Evolutionary conservation across 1,140 invertebrate genomes (phyloP).

Genomic region (Leptestheria dahalacensis): DNA sequence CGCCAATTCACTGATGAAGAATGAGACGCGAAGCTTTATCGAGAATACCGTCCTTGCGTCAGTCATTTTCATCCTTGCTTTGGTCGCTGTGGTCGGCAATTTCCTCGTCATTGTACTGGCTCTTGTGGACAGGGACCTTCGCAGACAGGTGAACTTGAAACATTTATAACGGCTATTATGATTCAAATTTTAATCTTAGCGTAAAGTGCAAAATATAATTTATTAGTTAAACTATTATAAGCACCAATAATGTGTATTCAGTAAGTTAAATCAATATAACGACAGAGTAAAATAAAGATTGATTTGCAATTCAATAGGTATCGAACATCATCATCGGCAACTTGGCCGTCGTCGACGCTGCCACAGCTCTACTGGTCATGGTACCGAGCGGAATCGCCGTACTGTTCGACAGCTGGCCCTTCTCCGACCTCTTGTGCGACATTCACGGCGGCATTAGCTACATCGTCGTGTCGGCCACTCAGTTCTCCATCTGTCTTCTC

Average conservation of each 20-base stretch:
- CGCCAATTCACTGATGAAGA: not conserved
- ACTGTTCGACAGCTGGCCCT: slow-evolving; percentile 20
- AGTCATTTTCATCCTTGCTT: slow-evolving; percentile 16
- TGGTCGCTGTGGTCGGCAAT: slow-evolving; percentile 33
- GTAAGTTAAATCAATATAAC: too few relatives aligned
- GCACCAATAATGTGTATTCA: too few relatives aligned
- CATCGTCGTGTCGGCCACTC: slow-evolving; percentile 33
- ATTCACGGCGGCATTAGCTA: slow-evolving; percentile 40
- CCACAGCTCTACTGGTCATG: slow-evolving; percentile 26
- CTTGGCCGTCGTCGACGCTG: slow-evolving; percentile 25
- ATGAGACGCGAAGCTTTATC: not conserved
- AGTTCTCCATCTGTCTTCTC: slow-evolving; percentile 34
- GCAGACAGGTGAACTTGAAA: not conserved
- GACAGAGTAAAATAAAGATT: not conserved
- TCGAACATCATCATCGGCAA: slow-evolving; percentile 15
- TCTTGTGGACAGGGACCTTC: slow-evolving; percentile 25
- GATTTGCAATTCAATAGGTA: not conserved
- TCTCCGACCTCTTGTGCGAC: slow-evolving; percentile 37
- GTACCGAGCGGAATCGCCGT: slow-evolving; percentile 21
- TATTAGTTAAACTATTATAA: too few relatives aligned
- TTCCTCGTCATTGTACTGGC: slow-evolving; percentile 27
- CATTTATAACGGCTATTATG: not conserved
- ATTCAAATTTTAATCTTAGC: too few relatives aligned
- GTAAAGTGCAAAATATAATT: too few relatives aligned
- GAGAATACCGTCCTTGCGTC: not conserved